Evolutionary conservation across 1,140 invertebrate species (phyloP).

Genomic region (Euura saliciscinereae): DNA sequence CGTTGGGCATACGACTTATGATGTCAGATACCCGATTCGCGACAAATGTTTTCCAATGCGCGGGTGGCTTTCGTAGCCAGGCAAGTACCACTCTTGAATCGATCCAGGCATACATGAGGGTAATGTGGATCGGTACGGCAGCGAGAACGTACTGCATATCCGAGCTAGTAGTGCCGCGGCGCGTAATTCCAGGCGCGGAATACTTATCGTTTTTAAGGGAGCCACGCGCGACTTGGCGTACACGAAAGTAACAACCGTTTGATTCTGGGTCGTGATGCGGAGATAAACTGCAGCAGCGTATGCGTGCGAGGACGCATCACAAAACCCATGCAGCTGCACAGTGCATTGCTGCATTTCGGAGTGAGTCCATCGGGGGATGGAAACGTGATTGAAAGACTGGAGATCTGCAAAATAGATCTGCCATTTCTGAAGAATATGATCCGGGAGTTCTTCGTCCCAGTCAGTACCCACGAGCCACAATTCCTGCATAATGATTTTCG

Average conservation of each 20-base stretch:
- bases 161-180: constrained; percentile 11
- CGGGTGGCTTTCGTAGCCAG: constrained; percentile 37
- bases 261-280: not conserved
- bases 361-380: not conserved
- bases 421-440: constrained; percentile 29
- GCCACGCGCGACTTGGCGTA: constrained; percentile 33
- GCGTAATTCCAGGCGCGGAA: constrained; percentile 20
- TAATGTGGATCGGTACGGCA: too few species aligned
- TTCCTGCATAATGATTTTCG: constrained; percentile 45
- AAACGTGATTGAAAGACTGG: constrained; percentile 21
- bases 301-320: constrained; percentile 31
- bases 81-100: too few species aligned
- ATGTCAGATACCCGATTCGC: constrained; percentile 45
- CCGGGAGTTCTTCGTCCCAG: constrained; percentile 41
- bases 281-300: constrained; percentile 31
- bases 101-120: too few species aligned
- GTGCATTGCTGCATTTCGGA: constrained; percentile 7
- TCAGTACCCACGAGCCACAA: constrained; percentile 35
- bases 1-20: constrained; percentile 25
- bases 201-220: constrained; percentile 17
- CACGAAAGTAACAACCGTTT: constrained; percentile 1
- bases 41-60: constrained; percentile 37
- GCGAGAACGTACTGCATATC: not conserved
- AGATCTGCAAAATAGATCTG: too few species aligned
- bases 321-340: constrained; percentile 34